Percentiles rank a stretch among this genome's conserved stretches.
Conservation (phyloP, 2,888 invertebrate species). For the Ceraclea dissimilis region DNA sequence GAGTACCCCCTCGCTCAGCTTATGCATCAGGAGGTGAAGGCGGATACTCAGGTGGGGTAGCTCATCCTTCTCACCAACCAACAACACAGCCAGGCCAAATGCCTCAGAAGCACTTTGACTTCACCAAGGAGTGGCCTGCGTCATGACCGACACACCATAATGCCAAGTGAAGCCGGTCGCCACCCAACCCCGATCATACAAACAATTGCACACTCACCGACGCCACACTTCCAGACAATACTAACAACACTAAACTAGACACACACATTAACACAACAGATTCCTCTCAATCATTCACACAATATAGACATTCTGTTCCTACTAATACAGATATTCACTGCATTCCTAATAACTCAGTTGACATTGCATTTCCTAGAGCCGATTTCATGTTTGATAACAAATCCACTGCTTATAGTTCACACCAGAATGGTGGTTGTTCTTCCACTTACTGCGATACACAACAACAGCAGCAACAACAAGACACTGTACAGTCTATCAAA, state of each 20-base stretch:
- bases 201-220: not conserved
- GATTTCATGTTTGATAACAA: not conserved
- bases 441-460: too few species aligned
- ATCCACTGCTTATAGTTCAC: not conserved
- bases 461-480: too few species aligned
- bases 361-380: too few species aligned
- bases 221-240: not conserved
- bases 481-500: too few species aligned
- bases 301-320: too few species aligned
- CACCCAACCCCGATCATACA: not conserved
- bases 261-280: too few species aligned
- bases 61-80: constrained; percentile 30
- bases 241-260: not conserved
- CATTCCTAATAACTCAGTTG: too few species aligned
- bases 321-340: too few species aligned
- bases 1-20: constrained; percentile 41
- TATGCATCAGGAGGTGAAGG: constrained; percentile 34
- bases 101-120: constrained; percentile 51
- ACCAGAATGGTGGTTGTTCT: too few species aligned
- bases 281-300: too few species aligned
- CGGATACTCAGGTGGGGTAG: constrained; percentile 37
- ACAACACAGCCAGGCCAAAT: constrained; percentile 38
- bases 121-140: constrained; percentile 52
- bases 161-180: constrained; percentile 23
- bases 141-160: constrained; percentile 33